phyloP scores from a whole-genome alignment of 1,140 invertebrate species.

The Oscheius sp. region DNA sequence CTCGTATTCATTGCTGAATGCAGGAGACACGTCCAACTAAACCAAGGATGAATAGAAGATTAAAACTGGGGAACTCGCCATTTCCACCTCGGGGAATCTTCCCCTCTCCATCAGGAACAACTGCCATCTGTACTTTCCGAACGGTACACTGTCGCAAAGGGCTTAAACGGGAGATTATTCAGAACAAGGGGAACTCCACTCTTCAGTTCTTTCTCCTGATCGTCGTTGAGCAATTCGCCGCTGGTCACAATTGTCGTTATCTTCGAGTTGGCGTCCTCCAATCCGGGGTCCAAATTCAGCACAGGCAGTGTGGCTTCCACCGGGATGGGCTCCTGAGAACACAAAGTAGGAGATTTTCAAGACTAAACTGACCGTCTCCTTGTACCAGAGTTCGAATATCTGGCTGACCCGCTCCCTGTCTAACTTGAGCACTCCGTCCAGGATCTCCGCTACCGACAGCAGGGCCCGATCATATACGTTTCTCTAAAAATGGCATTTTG shows the following conservation, averaged over 20 bases:
- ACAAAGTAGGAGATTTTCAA: not conserved
- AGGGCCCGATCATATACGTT: not conserved
- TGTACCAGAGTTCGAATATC: not conserved
- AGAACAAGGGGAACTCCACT: not conserved
- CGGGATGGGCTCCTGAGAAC: not conserved
- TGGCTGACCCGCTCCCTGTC: not conserved
- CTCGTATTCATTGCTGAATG: not conserved
- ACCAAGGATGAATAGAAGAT: not conserved
- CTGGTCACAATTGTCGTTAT: not conserved
- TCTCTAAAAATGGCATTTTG: not conserved
- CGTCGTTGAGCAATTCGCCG: not conserved
- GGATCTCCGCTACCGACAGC: not conserved
- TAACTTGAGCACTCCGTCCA: conserved; percentile 2
- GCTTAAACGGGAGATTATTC: not conserved
- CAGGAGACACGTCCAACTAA: not conserved
- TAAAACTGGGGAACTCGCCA: too few species aligned
- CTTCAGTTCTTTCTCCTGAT: not conserved
- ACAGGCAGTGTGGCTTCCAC: not conserved
- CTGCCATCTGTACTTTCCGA: not conserved
- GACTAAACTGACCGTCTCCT: not conserved
- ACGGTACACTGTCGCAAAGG: not conserved
- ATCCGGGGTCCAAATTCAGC: not conserved
- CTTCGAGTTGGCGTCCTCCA: too few species aligned
- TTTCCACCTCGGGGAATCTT: not conserved
- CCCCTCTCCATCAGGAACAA: not conserved